Percentiles rank a stretch among this genome's conserved stretches.
Conservation (phyloP, 1,140 invertebrate species). For the Penaeus japonicus region DNA sequence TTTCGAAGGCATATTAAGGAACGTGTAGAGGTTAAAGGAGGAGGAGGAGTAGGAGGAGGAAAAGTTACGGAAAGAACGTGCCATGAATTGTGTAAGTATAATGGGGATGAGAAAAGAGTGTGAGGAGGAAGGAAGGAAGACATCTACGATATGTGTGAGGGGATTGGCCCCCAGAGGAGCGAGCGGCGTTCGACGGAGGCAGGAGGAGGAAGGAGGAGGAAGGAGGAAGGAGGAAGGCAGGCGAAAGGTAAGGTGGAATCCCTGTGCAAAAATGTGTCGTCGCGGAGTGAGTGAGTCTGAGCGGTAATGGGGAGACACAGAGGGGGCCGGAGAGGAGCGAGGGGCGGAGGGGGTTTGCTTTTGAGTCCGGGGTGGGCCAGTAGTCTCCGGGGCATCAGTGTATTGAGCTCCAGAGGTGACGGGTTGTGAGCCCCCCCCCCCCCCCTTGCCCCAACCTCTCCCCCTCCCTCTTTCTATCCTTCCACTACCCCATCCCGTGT, state of each 20-base stretch:
- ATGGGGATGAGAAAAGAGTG: no score
- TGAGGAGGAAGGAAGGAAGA: no score
- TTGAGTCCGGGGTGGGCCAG: not conserved
- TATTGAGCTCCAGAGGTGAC: conserved; percentile 15
- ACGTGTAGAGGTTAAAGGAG: not conserved
- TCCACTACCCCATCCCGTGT: not conserved
- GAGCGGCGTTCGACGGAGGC: no score
- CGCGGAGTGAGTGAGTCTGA: not conserved
- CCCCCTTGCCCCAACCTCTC: not conserved
- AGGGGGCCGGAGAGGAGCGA: not conserved
- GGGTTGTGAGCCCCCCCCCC: not conserved
- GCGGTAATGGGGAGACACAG: no score
- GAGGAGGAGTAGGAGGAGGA: conserved; percentile 10
- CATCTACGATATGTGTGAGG: no score
- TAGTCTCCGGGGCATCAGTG: not conserved
- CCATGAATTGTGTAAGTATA: no score
- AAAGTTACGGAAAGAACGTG: not conserved
- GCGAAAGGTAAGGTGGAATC: no score
- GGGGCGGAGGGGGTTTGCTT: not conserved
- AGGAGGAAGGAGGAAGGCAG: no score
- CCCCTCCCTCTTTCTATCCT: not conserved
- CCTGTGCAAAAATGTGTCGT: no score
- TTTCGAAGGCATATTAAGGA: no score
- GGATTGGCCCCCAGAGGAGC: no score
- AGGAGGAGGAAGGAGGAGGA: no score